These are phyloP conservation scores for Lutraria rhynchaena DNA, from an alignment of 1,140 invertebrate genomes.

Conservation along the genomic window DNA sequence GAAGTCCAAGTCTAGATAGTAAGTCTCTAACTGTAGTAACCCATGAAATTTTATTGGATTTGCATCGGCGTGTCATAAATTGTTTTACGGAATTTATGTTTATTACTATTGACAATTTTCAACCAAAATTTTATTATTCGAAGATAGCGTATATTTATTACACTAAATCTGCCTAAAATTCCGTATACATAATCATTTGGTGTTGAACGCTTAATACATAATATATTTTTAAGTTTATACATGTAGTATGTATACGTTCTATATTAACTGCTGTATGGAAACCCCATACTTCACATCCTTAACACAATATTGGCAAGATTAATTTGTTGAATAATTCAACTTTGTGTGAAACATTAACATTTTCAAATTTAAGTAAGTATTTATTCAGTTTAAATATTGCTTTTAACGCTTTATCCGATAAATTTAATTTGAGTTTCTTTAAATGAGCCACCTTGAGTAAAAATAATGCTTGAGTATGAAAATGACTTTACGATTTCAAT, in stretches of 20 bases:
- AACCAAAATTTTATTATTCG: constrained; percentile 35
- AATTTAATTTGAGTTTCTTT: not conserved
- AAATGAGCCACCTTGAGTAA: constrained; percentile 12
- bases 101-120: not conserved
- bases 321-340: constrained; percentile 13
- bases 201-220: not conserved
- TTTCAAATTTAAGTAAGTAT: constrained; percentile 3
- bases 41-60: too few relatives aligned
- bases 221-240: not conserved
- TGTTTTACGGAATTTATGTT: too few relatives aligned
- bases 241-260: not conserved
- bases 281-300: not conserved
- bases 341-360: not conserved
- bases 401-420: constrained; percentile 1
- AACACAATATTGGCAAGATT: constrained; percentile 2
- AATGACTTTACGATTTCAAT: constrained; percentile 27
- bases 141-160: not conserved
- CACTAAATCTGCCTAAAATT: not conserved
- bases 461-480: constrained; percentile 3
- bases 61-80: too few relatives aligned
- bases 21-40: too few relatives aligned
- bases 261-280: not conserved
- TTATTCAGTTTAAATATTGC: constrained; percentile 11
- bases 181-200: constrained; percentile 7
- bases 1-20: too few relatives aligned